Conservation (phyloP, 1,140 invertebrate genomes). For the Lithobius niger region DNA sequence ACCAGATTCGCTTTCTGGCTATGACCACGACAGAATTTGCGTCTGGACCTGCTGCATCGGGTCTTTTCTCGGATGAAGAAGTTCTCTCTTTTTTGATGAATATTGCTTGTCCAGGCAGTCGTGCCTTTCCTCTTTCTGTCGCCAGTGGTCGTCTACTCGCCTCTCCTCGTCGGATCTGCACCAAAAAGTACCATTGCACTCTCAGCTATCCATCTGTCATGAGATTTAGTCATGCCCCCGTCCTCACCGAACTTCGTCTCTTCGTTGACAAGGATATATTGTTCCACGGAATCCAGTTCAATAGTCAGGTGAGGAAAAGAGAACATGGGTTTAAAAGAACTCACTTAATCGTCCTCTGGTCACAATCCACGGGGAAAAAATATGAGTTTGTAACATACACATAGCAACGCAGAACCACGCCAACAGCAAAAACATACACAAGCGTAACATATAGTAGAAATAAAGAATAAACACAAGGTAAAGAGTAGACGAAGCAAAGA, state of each 20-base stretch:
- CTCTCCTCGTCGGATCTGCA: background rate
- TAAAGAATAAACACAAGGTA: too few relatives aligned
- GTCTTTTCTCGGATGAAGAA: slow-evolving; percentile 52
- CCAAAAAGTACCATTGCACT: slow-evolving; percentile 9
- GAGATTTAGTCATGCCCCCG: slow-evolving; percentile 30
- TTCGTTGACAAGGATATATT: slow-evolving; percentile 61
- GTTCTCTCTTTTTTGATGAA: slow-evolving; percentile 68
- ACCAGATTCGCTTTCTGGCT: slow-evolving; percentile 43
- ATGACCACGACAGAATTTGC: slow-evolving; percentile 64
- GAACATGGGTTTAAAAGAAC: too few relatives aligned
- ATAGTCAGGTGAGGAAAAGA: slow-evolving; percentile 12
- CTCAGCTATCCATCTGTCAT: slow-evolving; percentile 19
- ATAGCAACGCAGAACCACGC: too few relatives aligned
- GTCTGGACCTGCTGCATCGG: slow-evolving; percentile 54
- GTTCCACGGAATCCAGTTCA: slow-evolving; percentile 41
- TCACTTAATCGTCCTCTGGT: too few relatives aligned
- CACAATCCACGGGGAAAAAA: too few relatives aligned
- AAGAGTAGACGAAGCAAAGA: too few relatives aligned
- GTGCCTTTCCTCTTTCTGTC: slow-evolving; percentile 54
- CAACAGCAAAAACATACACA: too few relatives aligned
- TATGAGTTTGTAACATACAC: too few relatives aligned
- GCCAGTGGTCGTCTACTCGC: slow-evolving; percentile 12
- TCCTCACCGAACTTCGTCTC: slow-evolving; percentile 47
- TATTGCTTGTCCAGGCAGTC: slow-evolving; percentile 46
- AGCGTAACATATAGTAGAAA: too few relatives aligned